phyloP scores from a whole-genome alignment of 1,140 invertebrate species.

The Apis florea region DNA sequence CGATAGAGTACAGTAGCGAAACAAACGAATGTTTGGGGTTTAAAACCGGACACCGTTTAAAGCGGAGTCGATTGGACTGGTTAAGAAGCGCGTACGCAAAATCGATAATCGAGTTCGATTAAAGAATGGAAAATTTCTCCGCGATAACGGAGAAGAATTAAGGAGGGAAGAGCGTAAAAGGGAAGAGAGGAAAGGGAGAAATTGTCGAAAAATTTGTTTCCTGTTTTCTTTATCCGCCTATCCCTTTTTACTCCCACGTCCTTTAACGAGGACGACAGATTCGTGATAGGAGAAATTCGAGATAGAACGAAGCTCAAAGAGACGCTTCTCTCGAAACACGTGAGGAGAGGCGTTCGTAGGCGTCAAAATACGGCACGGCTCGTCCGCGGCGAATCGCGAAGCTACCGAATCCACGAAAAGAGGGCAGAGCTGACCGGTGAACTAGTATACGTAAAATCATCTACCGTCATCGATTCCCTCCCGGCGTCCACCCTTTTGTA shows the following conservation, averaged over 20 bases:
- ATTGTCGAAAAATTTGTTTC: not conserved
- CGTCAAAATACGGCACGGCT: constrained; percentile 18
- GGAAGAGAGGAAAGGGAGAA: not conserved
- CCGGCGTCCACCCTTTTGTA: constrained; percentile 65
- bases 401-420: constrained; percentile 66
- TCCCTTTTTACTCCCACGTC: not conserved
- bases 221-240: not conserved
- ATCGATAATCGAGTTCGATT: not conserved
- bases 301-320: not conserved
- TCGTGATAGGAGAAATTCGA: not conserved
- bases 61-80: not conserved
- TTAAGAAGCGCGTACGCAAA: no score
- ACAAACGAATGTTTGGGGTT: not conserved
- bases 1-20: no score
- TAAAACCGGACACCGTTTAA: not conserved
- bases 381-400: constrained; percentile 51
- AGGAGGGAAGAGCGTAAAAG: not conserved
- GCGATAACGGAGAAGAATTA: not conserved
- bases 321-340: constrained; percentile 30
- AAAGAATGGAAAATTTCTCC: not conserved
- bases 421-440: constrained; percentile 62
- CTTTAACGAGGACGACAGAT: not conserved
- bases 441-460: constrained; percentile 71
- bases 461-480: constrained; percentile 73
- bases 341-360: not conserved